Base-by-base conservation (phyloP, 2,888 invertebrate genomes). In the Megastigmus dorsalis region DNA sequence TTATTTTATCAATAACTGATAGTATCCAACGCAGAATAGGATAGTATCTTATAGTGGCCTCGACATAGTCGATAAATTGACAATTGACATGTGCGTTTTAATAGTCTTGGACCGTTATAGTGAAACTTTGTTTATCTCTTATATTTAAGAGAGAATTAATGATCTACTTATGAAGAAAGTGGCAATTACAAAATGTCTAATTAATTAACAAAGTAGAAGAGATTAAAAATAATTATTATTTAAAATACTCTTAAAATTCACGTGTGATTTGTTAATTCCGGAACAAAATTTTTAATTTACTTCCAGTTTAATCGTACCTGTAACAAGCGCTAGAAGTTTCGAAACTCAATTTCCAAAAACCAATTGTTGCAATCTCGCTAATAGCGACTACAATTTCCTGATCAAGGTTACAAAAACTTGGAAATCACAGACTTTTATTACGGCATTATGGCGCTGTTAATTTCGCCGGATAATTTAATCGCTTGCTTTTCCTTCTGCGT, bases 1-100 rank as follows among this genome's bases (percentile, higher is more conserved):
- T 72, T 63, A 15, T 48, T 45, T 66, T 65, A 66, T 71, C 71
- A 55, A 38, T 30, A 48, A 30, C 1, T 6, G 57, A 65, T 63
- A 71, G 36, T 13, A 15, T 18, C 45, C 48, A 43, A 18, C n/a
- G 45, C 20, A n/a, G 30, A 55, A 33, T 6, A 15, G 23, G 55
- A 62, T 36, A 57, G 33, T 55, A 45, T 55, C 54, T 43, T 18
- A 45, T 9, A 15, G 41, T 41, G 20, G 18, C n/a, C 20, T 38
- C 1, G 26, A 20, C 18, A 3, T 3, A 50, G 23, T 55, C 26
- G 15, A 26, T 63, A 36, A 43, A 69, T 48, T 45, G 62, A 33
- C n/a, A 41, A 30, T 43, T 54, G 41, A 28, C 41, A 50, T n/a
- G 20, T 5, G 26, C 28, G 59, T 59, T 38, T 45, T 18, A 48